Base-by-base conservation (phyloP, 2,797 vertebrate genomes). In the Cyprinella venusta region DNA sequence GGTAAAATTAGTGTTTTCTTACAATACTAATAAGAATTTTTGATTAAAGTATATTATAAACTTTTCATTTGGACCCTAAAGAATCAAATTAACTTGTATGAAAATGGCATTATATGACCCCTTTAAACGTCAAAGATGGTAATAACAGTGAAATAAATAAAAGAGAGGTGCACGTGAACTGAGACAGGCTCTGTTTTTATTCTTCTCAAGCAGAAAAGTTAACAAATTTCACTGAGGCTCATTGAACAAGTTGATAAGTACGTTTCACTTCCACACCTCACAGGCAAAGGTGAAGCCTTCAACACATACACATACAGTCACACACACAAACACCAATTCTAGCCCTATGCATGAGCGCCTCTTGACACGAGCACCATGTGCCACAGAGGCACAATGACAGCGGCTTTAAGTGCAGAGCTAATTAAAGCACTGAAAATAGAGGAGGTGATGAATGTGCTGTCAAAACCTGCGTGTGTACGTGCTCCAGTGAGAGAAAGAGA, bases 351-450 rank as follows among this genome's bases (percentile, higher is more conserved):
- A 89, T 81, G 85, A 87, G 64, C 70, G 52, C 72, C 59, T 82
- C 75, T 79, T 78, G 85, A 88, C 87, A 88, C 63, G 38, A 82
- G 64, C 88, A 76, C 81, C 71, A 76, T 42, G 59, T 80, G 83
- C 54, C 74, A 83, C 84, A 38, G 72, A 76, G 86, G 78, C 85
- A 81, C 86, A 71, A 81, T 87, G 88, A 89, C 82, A 85, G 86
- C 82, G 84, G 74, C 85, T 81, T 87, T 86, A 89, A 89, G 83
- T 89, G 86, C 82, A 79, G 82, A 84, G 88, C 88, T 90, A 90
- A 90, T 90, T 90, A 89, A 89, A 90, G 76, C 80, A 75, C 88
- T 87, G 88, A 87, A 89, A 90, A 90, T 90, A 90, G 85, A 84
- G 80, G 78, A 82, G 59, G 88, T 90, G 87, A 90, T 90, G 84